Base-by-base conservation (phyloP, 2,797 vertebrate species). In the Enteromius unitaeniatus region DNA sequence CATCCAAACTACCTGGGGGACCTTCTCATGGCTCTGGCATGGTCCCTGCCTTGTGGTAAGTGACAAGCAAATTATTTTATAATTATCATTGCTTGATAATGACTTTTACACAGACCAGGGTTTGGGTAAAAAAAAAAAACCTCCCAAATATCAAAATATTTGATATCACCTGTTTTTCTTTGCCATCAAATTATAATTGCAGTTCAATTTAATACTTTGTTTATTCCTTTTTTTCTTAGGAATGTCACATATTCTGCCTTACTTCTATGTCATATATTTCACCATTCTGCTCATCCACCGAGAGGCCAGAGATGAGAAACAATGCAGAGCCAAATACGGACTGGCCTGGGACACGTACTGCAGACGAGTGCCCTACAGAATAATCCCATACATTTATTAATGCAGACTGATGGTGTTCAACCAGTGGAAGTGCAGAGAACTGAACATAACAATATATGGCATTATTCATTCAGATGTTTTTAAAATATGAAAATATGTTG, bases 1-100 rank as follows among this genome's bases (percentile, higher is more conserved):
- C 97, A 97, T 85, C 97, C 97, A 67, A 97, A 98, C 91, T 97
- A 98, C 88, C 92, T 97, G 0, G 97, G 97, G 40, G 97, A 98
- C 89, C 91, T 97, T 79, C 93, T 97, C 79, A 97, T 98, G 97
- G 96, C 96, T 40, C 91, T 97, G 78, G 96, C 97, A 0, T 98
- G 97, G 97, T 96, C 96, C 19, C 90, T 97, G 86, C 96, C 96
- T 2, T 97, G 97, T 21, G 97, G 97, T 98, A 83, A 96, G 95
- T 92, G 31, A 55, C 26, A 26, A 13, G 51, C 62, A 45, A 55
- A 86, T 70, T 40, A 45, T 45, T 45, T 45, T 45, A 45, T 13
- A 3, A 34, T 60, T 40, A 58, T 37, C 4, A 68, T 42, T 68
- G 7, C 17, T 65, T 31, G 6, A 31, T 64, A 2, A 64, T 64